A percentile compares a stretch with the other conserved stretches of the same genome.
phyloP scores from a whole-genome alignment of 2,113 vertebrate species.

The Azemiops feae region DNA sequence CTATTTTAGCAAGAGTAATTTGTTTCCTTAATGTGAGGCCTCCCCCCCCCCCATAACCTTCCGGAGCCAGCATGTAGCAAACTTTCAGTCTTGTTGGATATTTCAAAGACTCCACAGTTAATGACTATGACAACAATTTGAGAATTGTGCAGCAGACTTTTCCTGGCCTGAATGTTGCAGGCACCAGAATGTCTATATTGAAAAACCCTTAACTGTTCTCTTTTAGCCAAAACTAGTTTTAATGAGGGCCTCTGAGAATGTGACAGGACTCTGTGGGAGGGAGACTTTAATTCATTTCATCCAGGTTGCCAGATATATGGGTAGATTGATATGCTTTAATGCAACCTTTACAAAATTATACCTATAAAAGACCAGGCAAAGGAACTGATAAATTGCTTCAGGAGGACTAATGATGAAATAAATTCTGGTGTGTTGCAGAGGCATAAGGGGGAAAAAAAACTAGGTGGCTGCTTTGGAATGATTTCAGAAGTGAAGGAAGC shows the following conservation, averaged over 20 bases:
- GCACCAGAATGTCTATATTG: constrained; percentile 74
- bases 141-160: constrained; percentile 74
- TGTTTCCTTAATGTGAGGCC: constrained; percentile 54
- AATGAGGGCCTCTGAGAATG: constrained; percentile 64
- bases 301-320: constrained; percentile 28
- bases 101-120: constrained; percentile 71
- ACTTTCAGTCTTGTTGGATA: constrained; percentile 61
- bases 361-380: constrained; percentile 56
- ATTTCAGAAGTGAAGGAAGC: constrained; percentile 76
- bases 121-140: constrained; percentile 80
- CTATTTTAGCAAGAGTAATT: constrained; percentile 53
- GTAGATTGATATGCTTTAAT: constrained; percentile 14
- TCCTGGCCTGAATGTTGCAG: constrained; percentile 67
- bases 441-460: constrained; percentile 50
- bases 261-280: constrained; percentile 51
- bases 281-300: constrained; percentile 11
- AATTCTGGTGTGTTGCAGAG: constrained; percentile 69
- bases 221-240: constrained; percentile 70
- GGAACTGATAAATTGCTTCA: constrained; percentile 69
- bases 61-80: constrained; percentile 56
- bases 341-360: not conserved
- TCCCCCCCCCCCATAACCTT: constrained; percentile 56
- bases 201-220: constrained; percentile 66
- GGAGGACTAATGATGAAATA: constrained; percentile 67
- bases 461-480: constrained; percentile 63